Percentiles rank a stretch among this genome's conserved stretches.
phyloP scores from a whole-genome alignment of 2,113 vertebrate species.

The Bostrychus sinensis region DNA sequence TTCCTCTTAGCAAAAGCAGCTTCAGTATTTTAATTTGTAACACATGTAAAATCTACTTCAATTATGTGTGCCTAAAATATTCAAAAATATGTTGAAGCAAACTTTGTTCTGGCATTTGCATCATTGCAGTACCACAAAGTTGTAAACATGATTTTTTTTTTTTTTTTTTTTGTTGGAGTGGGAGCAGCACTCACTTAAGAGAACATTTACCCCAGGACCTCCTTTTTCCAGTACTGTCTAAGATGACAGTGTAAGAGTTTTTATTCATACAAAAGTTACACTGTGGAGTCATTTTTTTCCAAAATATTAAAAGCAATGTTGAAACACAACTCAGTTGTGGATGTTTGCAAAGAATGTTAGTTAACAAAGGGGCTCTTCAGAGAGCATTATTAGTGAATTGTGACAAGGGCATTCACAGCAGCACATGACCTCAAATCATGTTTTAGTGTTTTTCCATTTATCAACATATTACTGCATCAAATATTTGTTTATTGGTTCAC shows the following conservation, averaged over 20 bases:
- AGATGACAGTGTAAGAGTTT: not conserved
- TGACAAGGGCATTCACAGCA: not conserved
- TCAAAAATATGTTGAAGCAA: too few relatives aligned
- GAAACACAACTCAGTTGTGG: not conserved
- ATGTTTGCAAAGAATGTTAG: not conserved
- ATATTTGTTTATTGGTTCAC: not conserved
- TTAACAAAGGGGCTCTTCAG: constrained; percentile 2
- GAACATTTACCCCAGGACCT: not conserved
- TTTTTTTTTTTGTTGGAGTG: too few relatives aligned
- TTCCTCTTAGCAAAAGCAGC: too few relatives aligned
- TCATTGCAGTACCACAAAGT: too few relatives aligned
- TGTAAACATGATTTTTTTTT: too few relatives aligned
- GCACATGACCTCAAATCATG: not conserved
- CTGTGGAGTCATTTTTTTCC: too few relatives aligned
- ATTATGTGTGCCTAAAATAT: too few relatives aligned
- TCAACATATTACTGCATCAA: not conserved
- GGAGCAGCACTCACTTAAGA: too few relatives aligned
- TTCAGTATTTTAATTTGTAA: too few relatives aligned
- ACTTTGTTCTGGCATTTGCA: too few relatives aligned
- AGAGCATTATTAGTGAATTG: not conserved
- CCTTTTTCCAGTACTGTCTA: not conserved
- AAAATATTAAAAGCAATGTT: not conserved
- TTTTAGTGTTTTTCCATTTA: not conserved
- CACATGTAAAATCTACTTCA: too few relatives aligned
- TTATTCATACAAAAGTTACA: too few relatives aligned